These are phyloP conservation scores for Eudyptes chrysolophus DNA, from an alignment of 2,113 vertebrate species.

Conservation along the genomic window DNA sequence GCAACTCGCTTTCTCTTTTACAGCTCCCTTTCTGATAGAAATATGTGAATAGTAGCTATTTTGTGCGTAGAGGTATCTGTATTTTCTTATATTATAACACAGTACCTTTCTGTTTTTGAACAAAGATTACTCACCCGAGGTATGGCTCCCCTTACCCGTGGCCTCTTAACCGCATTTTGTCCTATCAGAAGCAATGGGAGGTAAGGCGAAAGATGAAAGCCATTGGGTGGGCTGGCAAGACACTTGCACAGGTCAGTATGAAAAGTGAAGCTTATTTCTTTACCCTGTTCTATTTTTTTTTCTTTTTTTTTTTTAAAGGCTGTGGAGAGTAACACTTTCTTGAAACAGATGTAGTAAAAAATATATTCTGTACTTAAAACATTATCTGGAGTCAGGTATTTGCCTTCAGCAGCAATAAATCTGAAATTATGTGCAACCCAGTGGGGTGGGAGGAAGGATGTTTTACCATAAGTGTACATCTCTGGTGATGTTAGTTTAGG, in stretches of 20 bases:
- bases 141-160: slow-evolving; percentile 84
- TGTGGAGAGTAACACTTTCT: neutral
- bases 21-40: neutral
- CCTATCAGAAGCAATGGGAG: slow-evolving; percentile 97
- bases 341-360: neutral
- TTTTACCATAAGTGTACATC: neutral
- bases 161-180: slow-evolving; percentile 84
- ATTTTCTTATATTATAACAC: neutral
- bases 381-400: neutral
- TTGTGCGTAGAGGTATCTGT: neutral
- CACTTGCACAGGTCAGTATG: slow-evolving; percentile 84
- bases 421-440: neutral
- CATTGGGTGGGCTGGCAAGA: slow-evolving; percentile 93
- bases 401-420: neutral
- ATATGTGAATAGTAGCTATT: neutral
- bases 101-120: neutral
- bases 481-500: neutral
- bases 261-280: neutral
- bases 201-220: slow-evolving; percentile 94
- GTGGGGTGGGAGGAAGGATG: neutral
- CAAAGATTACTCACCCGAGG: slow-evolving; percentile 80
- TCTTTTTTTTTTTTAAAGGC: too few species aligned
- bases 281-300: neutral
- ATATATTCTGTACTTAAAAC: neutral
- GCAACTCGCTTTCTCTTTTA: neutral